Conservation (phyloP, 2,113 vertebrate species). For the Emydocephalus ijimae region DNA sequence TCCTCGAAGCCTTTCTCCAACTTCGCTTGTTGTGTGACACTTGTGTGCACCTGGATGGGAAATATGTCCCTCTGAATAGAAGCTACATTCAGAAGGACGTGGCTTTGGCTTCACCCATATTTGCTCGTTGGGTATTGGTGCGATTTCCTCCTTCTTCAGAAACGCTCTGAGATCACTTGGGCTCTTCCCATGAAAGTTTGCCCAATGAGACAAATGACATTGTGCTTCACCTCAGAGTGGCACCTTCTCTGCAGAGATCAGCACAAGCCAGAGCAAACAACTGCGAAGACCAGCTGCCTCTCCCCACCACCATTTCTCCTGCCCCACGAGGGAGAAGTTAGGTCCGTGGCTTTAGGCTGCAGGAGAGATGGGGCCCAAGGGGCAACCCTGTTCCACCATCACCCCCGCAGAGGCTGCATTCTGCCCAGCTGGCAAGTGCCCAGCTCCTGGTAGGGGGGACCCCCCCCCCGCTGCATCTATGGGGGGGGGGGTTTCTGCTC, state of each 20-base stretch:
- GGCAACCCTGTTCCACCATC: not conserved
- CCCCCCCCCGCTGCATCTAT: not conserved
- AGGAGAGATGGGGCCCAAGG: not conserved
- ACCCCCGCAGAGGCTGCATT: not conserved
- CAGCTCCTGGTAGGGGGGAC: not conserved
- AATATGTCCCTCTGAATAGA: not conserved
- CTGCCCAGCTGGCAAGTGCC: not conserved
- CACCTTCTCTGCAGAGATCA: not conserved
- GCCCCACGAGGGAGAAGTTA: not conserved
- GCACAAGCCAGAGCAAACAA: not conserved
- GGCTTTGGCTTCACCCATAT: not conserved
- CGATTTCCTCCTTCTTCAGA: not conserved
- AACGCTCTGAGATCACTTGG: no score
- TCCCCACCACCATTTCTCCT: not conserved
- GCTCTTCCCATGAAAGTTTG: no score
- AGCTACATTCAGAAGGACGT: not conserved
- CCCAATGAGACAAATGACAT: not conserved
- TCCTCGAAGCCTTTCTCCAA: not conserved
- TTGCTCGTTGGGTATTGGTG: not conserved
- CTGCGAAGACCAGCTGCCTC: not conserved
- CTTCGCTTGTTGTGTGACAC: not conserved
- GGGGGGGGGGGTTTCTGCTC: not conserved
- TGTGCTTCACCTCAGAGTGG: not conserved
- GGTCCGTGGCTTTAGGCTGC: not conserved
- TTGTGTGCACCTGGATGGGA: not conserved